These are phyloP conservation scores for Hoplostethus mediterraneus DNA, from an alignment of 2,797 vertebrate genomes.

Conservation along the genomic window DNA sequence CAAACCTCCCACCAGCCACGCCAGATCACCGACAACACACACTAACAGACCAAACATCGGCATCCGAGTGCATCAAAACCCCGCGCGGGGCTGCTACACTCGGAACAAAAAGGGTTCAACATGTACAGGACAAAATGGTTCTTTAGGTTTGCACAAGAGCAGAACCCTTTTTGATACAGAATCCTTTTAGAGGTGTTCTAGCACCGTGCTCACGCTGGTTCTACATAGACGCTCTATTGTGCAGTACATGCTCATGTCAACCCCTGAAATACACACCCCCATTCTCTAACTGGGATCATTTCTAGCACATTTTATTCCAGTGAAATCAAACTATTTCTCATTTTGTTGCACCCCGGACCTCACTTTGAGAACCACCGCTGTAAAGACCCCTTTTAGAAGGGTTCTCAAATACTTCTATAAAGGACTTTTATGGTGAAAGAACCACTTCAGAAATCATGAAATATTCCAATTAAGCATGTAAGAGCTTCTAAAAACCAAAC, in stretches of 20 bases:
- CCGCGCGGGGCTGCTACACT: slow-evolving; percentile 23
- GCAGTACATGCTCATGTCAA: slow-evolving; percentile 30
- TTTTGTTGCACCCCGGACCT: no score
- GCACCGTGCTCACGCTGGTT: slow-evolving; percentile 36
- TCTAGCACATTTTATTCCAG: no score
- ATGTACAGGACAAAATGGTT: slow-evolving; percentile 27
- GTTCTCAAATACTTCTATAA: no score
- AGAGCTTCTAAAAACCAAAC: no score
- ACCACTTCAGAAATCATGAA: no score
- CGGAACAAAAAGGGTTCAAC: slow-evolving; percentile 41
- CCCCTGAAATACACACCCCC: no score
- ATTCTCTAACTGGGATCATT: no score
- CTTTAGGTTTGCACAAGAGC: neutral
- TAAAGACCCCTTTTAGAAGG: no score
- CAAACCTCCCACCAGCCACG: slow-evolving; percentile 78
- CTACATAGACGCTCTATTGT: slow-evolving; percentile 20
- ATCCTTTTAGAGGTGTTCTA: slow-evolving; percentile 43
- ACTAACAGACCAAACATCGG: slow-evolving; percentile 45
- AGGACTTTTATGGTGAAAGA: no score
- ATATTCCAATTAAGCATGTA: no score
- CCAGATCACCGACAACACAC: slow-evolving; percentile 76
- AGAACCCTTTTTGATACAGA: slow-evolving; percentile 26
- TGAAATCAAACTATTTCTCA: no score
- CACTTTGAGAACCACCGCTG: no score
- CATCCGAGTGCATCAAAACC: slow-evolving; percentile 38